A percentile compares a stretch with the other conserved stretches of the same genome.
Evolutionary conservation across 2,888 invertebrate species (phyloP).

Genomic region (Prenolepis imparis): DNA sequence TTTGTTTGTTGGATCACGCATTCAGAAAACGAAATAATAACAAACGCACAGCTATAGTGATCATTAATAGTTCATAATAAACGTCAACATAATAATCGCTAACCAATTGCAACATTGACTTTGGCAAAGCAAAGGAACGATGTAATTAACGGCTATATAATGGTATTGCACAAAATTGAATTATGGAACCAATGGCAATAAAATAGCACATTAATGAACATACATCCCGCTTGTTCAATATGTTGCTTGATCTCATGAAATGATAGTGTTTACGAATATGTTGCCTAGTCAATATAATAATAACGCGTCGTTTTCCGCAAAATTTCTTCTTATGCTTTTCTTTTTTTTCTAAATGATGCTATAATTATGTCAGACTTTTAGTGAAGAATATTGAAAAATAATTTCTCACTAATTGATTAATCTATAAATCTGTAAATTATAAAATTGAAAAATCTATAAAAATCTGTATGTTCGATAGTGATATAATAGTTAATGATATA

Average conservation of each 20-base stretch:
- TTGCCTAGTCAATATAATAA: constrained; percentile 1
- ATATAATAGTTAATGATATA: neutral
- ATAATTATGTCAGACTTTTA: neutral
- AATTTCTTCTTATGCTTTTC: neutral
- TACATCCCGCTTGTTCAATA: neutral
- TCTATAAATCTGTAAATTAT: too few relatives aligned
- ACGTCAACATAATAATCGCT: constrained; percentile 1
- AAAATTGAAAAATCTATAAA: constrained; percentile 1
- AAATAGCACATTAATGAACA: constrained; percentile 32
- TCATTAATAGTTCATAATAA: constrained; percentile 7
- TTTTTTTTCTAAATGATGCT: constrained; percentile 19
- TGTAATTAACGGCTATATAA: constrained; percentile 14
- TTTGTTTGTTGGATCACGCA: neutral
- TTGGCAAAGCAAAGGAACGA: neutral
- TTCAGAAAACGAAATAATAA: neutral
- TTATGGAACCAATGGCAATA: constrained; percentile 12
- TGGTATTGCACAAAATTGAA: neutral
- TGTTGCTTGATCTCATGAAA: constrained; percentile 2
- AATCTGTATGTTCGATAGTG: neutral
- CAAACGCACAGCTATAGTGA: neutral
- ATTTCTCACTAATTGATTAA: constrained; percentile 6
- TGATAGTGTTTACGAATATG: constrained; percentile 11
- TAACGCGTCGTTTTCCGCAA: constrained; percentile 5
- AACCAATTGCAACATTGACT: constrained; percentile 9
- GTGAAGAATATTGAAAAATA: neutral